A percentile compares a stretch with the other conserved stretches of the same genome.
phyloP scores from a whole-genome alignment of 2,113 vertebrate genomes.

The Pomatostomus ruficeps region DNA sequence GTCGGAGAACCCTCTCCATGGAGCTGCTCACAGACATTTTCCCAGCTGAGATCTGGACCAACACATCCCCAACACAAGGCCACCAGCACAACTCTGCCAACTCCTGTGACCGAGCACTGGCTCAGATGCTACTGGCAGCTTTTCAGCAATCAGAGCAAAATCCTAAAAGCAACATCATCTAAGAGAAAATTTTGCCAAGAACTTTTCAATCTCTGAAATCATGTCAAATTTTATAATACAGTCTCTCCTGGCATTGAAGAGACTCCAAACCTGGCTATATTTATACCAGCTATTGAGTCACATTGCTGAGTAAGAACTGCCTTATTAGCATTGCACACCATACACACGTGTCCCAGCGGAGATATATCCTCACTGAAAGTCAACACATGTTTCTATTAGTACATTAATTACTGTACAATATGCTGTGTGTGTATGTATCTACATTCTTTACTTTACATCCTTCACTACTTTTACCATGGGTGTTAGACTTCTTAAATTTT shows the following conservation, averaged over 20 bases:
- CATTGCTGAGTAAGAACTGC: conserved; percentile 49
- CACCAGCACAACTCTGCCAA: neutral
- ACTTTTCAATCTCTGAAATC: neutral
- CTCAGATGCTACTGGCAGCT: neutral
- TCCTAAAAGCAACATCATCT: neutral
- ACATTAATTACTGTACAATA: conserved; percentile 5
- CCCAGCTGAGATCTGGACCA: neutral
- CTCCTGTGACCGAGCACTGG: neutral
- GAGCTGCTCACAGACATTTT: neutral
- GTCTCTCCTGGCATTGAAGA: conserved; percentile 8
- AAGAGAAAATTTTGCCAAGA: neutral
- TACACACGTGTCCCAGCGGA: neutral
- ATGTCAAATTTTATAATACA: neutral
- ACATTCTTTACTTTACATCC: neutral
- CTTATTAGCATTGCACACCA: conserved; percentile 1
- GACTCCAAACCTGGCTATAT: conserved; percentile 31
- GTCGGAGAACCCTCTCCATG: accelerated
- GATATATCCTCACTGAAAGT: conserved; percentile 16
- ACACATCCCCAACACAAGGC: neutral
- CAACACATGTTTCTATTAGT: neutral
- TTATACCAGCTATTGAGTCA: conserved; percentile 43
- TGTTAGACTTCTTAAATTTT: neutral
- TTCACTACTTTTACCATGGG: neutral
- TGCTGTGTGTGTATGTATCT: neutral
- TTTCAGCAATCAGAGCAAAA: conserved; percentile 21